A percentile compares a stretch with the other conserved stretches of the same genome.
Evolutionary conservation across 2,888 invertebrate species (phyloP).

Genomic region (Cantharis nigra): DNA sequence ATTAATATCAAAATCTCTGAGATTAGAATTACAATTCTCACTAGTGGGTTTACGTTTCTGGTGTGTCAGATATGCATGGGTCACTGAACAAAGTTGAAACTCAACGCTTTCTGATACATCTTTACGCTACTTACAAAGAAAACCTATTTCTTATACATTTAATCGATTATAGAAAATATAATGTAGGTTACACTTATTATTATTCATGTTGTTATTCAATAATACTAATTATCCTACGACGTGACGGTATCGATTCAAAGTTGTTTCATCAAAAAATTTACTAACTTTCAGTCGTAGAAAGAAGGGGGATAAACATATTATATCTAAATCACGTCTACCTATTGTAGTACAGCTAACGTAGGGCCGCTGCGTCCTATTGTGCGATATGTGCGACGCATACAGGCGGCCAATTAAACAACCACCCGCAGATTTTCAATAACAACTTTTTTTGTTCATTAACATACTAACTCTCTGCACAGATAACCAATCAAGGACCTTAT

Average conservation of each 20-base stretch:
- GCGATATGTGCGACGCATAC: too few relatives aligned
- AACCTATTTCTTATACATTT: slow-evolving; percentile 1
- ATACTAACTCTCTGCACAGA: too few relatives aligned
- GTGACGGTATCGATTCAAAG: background rate
- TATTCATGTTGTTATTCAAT: background rate
- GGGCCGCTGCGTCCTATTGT: too few relatives aligned
- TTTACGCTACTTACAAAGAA: background rate
- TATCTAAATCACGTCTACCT: background rate
- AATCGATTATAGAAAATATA: background rate
- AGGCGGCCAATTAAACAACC: too few relatives aligned
- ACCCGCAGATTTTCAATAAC: too few relatives aligned
- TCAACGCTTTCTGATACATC: slow-evolving; percentile 3
- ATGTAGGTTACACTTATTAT: background rate
- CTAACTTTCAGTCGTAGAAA: background rate
- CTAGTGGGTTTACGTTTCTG: background rate
- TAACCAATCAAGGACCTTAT: too few relatives aligned
- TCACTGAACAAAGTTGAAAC: background rate
- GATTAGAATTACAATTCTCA: background rate
- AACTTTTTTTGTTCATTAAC: too few relatives aligned
- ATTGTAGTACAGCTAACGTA: background rate
- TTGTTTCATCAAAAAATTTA: background rate
- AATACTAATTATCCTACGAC: background rate
- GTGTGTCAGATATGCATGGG: slow-evolving; percentile 4
- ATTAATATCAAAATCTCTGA: background rate
- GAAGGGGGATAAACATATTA: background rate